Conservation (phyloP, 2,888 invertebrate genomes). For the Vandiemenella viatica region DNA sequence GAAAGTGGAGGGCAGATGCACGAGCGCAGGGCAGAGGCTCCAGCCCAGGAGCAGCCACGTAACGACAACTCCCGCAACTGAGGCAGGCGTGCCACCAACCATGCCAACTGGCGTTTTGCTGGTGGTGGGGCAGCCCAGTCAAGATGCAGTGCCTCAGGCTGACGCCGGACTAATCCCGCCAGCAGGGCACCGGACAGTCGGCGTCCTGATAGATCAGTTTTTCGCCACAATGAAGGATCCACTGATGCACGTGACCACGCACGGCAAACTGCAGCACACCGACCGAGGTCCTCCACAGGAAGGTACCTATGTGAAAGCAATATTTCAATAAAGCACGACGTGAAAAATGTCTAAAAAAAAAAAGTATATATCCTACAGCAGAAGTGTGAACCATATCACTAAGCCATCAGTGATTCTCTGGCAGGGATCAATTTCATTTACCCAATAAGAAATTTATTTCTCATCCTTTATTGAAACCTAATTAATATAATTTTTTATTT, state of each 20-base stretch:
- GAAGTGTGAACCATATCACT: too few relatives aligned
- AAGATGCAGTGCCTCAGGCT: conserved; percentile 68
- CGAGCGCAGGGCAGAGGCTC: conserved; percentile 64
- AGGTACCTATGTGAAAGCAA: too few relatives aligned
- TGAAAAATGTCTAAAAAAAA: too few relatives aligned
- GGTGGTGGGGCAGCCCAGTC: conserved; percentile 83
- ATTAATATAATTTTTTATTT: too few relatives aligned
- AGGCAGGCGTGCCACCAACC: conserved; percentile 78
- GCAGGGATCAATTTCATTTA: too few relatives aligned
- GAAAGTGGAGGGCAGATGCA: conserved; percentile 66
- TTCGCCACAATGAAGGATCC: conserved; percentile 71
- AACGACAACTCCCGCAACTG: conserved; percentile 66
- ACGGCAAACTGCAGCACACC: conserved; percentile 52
- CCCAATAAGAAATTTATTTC: too few relatives aligned
- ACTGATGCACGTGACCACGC: conserved; percentile 75
- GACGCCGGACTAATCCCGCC: conserved; percentile 73
- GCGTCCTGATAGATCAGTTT: conserved; percentile 65
- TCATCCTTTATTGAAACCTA: too few relatives aligned
- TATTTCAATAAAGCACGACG: too few relatives aligned
- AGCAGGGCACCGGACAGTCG: conserved; percentile 56
- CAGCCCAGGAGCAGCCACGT: conserved; percentile 50
- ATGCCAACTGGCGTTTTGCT: conserved; percentile 70
- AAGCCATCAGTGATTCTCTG: too few relatives aligned
- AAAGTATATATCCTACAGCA: too few relatives aligned
- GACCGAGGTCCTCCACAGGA: conserved; percentile 26